These are phyloP conservation scores for Brachionus manjavacas DNA, from an alignment of 1,140 invertebrate species.

Conservation along the genomic window DNA sequence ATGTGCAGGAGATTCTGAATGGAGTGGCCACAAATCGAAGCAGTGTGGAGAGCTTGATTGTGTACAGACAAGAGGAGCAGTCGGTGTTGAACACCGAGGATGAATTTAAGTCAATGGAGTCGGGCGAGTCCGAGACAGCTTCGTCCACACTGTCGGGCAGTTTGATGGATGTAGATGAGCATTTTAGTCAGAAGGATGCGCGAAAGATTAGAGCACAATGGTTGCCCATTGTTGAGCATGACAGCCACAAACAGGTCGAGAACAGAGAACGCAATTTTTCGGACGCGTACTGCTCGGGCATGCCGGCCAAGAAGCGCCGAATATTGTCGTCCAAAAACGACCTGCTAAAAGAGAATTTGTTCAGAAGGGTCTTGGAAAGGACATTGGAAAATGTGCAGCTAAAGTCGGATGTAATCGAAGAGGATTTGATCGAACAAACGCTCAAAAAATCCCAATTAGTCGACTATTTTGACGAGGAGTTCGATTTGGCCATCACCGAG, in stretches of 20 bases:
- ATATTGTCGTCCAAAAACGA: neutral
- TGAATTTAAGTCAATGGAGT: neutral
- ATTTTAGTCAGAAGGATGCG: neutral
- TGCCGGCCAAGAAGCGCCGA: slow-evolving; percentile 68
- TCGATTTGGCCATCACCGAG: neutral
- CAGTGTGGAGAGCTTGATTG: neutral
- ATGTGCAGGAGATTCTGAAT: slow-evolving; percentile 21
- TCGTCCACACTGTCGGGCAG: neutral
- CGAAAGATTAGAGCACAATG: neutral
- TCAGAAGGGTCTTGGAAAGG: neutral
- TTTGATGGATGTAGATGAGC: slow-evolving; percentile 22
- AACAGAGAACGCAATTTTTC: slow-evolving; percentile 61
- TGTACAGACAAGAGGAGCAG: neutral
- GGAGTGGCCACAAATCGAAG: neutral
- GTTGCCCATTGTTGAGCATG: slow-evolving; percentile 69
- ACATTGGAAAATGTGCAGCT: slow-evolving; percentile 9
- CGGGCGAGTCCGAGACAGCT: neutral
- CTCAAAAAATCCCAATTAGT: neutral
- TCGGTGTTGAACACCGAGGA: neutral
- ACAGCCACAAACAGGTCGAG: slow-evolving; percentile 53
- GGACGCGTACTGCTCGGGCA: slow-evolving; percentile 74
- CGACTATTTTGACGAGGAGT: slow-evolving; percentile 20
- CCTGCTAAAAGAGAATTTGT: neutral
- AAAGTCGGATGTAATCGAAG: neutral
- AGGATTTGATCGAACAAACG: neutral